Base-by-base conservation (phyloP, 2,888 invertebrate genomes). In the Protodeltote pygarga region DNA sequence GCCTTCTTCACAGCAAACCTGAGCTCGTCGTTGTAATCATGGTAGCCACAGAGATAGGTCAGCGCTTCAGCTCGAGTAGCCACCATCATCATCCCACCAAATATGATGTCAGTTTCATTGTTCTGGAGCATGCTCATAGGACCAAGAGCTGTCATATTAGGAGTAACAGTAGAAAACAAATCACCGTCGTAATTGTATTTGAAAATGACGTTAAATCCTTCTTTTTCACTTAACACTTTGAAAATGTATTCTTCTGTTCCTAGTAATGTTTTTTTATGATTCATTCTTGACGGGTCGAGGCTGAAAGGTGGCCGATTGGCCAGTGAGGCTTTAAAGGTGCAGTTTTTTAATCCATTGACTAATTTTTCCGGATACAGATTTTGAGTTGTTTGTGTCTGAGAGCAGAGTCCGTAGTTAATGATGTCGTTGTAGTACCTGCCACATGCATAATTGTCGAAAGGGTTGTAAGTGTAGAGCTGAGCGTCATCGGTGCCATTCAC, bases 361-460 rank as follows among this genome's bases (percentile, higher is more conserved):
- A 73, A 34, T 67, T 81, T 85, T 3, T 71, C 15, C 3, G 75
- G 73, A 44, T 71, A 83, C 6, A 83, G 47, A 29, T 72, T 29
- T 0, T 42, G 17, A 0, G 57, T 39, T 6, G 51, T 5, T n/a
- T 59, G 33, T 8, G 51, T 5, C 8, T 59, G 33, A 6, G 47
- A 52, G 49, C 87, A 87, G 38, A 70, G 57, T 4, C 87, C 88
- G 2, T 70, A 62, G 17, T 63, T 45, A 11, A 78, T 76, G 6
- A 87, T 50, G 16, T 65, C 51, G 2, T 65, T 59, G 41, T 79
- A 87, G 24, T 75, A 71, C 39, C 72, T 77, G n/a, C 88, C 88
- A 34, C 88, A 88, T 0, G 75, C 76, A 33, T 73, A 79, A 28
- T 87, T 79, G 39, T 81, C 77, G 27, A 74, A 87, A 0, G 87